phyloP scores from a whole-genome alignment of 2,113 vertebrate genomes.

The Macquaria ambigua region DNA sequence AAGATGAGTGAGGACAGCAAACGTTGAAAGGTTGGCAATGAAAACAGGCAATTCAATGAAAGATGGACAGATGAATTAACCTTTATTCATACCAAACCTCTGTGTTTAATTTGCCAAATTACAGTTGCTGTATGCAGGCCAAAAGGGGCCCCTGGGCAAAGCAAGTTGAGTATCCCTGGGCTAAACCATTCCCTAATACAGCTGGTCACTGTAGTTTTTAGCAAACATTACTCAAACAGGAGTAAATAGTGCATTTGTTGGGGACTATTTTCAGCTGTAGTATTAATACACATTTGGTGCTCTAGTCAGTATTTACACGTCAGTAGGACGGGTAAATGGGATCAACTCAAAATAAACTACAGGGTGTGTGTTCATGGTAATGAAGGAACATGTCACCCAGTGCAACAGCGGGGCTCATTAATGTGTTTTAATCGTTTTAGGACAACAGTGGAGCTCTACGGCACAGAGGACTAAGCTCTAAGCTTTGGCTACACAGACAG shows the following conservation, averaged over 20 bases:
- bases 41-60: no score
- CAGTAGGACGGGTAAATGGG: background rate
- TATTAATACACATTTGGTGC: conserved; percentile 1
- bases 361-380: background rate
- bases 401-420: background rate
- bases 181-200: background rate
- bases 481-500: background rate
- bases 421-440: background rate
- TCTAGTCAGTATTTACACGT: conserved; percentile 10
- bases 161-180: no score
- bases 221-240: conserved; percentile 1
- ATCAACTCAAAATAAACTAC: background rate
- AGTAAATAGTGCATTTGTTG: conserved; percentile 31
- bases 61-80: no score
- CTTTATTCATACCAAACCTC: no score
- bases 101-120: no score
- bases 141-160: no score
- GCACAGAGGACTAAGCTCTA: background rate
- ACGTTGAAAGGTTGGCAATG: no score
- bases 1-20: no score
- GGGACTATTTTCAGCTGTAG: background rate
- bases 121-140: no score
- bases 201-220: background rate
- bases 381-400: background rate
- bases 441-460: background rate